A percentile compares a stretch with the other conserved stretches of the same genome.
Conservation (phyloP, 2,113 vertebrate genomes). For the Pristiophorus japonicus region DNA sequence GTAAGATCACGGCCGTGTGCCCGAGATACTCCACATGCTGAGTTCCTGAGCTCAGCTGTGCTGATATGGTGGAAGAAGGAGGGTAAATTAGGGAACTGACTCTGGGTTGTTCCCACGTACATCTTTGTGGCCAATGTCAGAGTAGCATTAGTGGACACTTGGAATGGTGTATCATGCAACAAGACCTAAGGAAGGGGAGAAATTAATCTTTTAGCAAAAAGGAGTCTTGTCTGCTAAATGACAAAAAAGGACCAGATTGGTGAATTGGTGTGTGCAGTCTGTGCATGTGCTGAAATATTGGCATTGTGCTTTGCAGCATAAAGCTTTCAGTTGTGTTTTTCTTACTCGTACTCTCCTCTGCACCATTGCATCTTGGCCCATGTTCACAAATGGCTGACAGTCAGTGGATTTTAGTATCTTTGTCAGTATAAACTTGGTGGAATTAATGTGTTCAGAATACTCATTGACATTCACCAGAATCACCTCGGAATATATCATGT, state of each 20-base stretch:
- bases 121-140: background rate
- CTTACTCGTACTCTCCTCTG: background rate
- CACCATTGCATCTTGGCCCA: background rate
- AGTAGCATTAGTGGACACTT: background rate
- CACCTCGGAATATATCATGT: background rate
- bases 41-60: background rate
- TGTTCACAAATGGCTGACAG: background rate
- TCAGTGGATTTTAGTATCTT: background rate
- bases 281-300: background rate
- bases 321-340: background rate
- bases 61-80: background rate
- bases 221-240: background rate
- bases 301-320: background rate
- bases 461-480: background rate
- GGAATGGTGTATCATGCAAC: background rate
- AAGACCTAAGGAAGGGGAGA: background rate
- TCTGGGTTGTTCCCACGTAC: background rate
- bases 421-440: background rate
- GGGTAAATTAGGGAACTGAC: background rate
- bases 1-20: background rate
- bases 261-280: background rate
- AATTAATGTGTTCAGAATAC: background rate
- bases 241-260: too few species aligned
- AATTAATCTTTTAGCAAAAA: background rate
- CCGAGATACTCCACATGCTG: background rate